phyloP scores from a whole-genome alignment of 2,113 vertebrate genomes.

The Psophia crepitans region DNA sequence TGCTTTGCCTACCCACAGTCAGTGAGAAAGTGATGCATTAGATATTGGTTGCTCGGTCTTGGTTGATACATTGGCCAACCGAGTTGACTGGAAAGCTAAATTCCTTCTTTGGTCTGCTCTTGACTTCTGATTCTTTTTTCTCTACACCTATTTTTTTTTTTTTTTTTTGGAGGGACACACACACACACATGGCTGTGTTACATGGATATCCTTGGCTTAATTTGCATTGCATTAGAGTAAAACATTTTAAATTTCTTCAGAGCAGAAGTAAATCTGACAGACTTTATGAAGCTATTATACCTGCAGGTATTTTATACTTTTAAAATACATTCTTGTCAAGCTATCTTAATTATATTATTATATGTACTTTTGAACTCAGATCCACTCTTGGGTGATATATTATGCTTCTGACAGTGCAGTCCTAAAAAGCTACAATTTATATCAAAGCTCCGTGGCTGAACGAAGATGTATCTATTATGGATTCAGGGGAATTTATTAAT shows the following conservation, averaged over 20 bases:
- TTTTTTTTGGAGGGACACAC: background rate
- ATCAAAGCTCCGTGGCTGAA: constrained; percentile 68
- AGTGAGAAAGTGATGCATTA: background rate
- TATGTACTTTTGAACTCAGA: constrained; percentile 83
- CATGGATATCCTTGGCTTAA: constrained; percentile 74
- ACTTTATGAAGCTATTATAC: constrained; percentile 86
- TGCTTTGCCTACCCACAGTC: background rate
- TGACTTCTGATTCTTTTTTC: constrained; percentile 65
- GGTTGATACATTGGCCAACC: constrained; percentile 13
- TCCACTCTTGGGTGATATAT: constrained; percentile 71
- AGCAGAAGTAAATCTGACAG: constrained; percentile 86
- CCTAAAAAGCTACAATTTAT: constrained; percentile 80
- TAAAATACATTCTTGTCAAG: constrained; percentile 84
- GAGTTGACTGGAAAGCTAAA: constrained; percentile 54
- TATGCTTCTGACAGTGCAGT: constrained; percentile 70
- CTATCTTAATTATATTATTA: constrained; percentile 83
- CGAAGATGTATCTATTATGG: constrained; percentile 72
- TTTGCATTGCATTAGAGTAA: constrained; percentile 85
- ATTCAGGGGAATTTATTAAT: constrained; percentile 71
- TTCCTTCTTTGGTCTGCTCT: constrained; percentile 66
- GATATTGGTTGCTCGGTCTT: constrained; percentile 1
- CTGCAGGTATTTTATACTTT: constrained; percentile 82
- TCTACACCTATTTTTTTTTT: background rate
- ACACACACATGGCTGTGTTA: constrained; percentile 52
- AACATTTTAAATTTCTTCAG: constrained; percentile 83